phyloP scores from a whole-genome alignment of 2,797 vertebrate genomes.

The Eidolon dupreanum region DNA sequence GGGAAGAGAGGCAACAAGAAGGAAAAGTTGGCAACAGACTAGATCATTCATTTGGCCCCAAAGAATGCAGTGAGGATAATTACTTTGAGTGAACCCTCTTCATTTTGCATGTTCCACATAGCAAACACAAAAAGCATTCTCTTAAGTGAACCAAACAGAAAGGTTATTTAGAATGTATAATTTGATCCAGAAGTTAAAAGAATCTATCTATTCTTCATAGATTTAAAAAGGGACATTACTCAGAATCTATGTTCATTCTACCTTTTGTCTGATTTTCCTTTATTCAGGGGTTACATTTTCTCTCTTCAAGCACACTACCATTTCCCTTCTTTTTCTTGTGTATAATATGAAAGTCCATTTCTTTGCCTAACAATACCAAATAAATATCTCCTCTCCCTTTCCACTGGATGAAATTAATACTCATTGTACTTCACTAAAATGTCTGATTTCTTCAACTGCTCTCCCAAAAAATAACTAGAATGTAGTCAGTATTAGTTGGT shows the following conservation, averaged over 20 bases:
- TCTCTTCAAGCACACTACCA: not conserved
- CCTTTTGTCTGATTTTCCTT: not conserved
- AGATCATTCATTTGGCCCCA: not conserved
- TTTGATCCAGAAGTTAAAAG: not conserved
- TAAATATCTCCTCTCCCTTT: not conserved
- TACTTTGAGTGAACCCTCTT: not conserved
- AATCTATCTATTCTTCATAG: not conserved
- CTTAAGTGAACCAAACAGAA: not conserved
- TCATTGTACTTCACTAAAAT: not conserved
- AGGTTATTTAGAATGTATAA: not conserved
- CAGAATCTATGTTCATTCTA: not conserved
- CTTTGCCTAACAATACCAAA: not conserved
- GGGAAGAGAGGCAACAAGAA: not conserved
- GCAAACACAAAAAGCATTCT: not conserved
- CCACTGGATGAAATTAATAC: not conserved
- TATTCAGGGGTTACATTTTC: not conserved
- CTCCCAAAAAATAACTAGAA: not conserved
- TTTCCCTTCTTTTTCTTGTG: not conserved
- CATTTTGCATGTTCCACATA: not conserved
- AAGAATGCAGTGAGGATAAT: not conserved
- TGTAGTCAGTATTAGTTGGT: not conserved
- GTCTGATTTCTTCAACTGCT: slow-evolving; percentile 2
- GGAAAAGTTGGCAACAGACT: not conserved
- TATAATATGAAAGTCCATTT: not conserved
- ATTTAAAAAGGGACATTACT: not conserved